These are phyloP conservation scores for Drosophila pachea DNA, from an alignment of 1,140 invertebrate genomes.

Conservation along the genomic window DNA sequence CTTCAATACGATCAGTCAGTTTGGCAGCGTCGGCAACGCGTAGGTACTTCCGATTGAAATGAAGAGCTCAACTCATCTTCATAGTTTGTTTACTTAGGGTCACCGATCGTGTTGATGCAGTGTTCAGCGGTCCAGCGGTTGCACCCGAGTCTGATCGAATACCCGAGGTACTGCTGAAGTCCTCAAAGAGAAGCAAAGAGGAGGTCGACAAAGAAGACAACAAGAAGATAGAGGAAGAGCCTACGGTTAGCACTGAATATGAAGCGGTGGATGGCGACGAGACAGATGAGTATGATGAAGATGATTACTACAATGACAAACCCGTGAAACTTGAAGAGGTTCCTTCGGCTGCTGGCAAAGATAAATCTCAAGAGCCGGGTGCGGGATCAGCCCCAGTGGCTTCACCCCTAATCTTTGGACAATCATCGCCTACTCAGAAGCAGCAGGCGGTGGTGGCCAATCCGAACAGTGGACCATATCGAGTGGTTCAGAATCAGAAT, in stretches of 20 bases:
- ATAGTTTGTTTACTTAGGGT: constrained; percentile 47
- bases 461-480: constrained; percentile 54
- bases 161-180: constrained; percentile 64
- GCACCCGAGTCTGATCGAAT: constrained; percentile 69
- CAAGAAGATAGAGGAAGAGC: constrained; percentile 40
- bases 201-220: constrained; percentile 28
- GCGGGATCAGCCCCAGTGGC: constrained; percentile 11
- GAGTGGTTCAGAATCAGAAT: constrained; percentile 74
- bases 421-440: constrained; percentile 66
- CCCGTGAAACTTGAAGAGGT: constrained; percentile 61
- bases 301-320: constrained; percentile 73
- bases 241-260: constrained; percentile 22
- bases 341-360: constrained; percentile 31
- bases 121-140: constrained; percentile 61
- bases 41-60: constrained; percentile 30
- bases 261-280: constrained; percentile 80
- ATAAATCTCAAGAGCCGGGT: constrained; percentile 2
- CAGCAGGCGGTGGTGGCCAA: constrained; percentile 78
- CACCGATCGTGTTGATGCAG: constrained; percentile 72
- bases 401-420: constrained; percentile 49
- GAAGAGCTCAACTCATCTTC: neutral
- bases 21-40: constrained; percentile 66
- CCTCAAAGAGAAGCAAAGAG: constrained; percentile 62
- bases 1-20: constrained; percentile 78
- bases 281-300: constrained; percentile 81